These are phyloP conservation scores for Sphenopsis melanotis DNA, from an alignment of 2,797 vertebrate species.

Conservation along the genomic window DNA sequence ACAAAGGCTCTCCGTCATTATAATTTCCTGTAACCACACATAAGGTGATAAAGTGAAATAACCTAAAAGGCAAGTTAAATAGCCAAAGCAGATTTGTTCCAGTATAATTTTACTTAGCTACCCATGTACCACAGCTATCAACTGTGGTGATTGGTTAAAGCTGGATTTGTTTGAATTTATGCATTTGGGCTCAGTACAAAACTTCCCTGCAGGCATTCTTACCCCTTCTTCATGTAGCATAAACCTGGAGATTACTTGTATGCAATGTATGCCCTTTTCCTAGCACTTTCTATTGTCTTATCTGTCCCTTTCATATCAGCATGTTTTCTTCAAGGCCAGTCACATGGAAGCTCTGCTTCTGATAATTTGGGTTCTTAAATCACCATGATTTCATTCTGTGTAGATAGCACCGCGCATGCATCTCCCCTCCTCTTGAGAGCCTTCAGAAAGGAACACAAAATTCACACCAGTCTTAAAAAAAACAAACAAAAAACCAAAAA, in stretches of 20 bases:
- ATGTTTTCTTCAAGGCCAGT: neutral
- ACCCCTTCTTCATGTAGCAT: neutral
- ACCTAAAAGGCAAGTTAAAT: neutral
- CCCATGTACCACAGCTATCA: neutral
- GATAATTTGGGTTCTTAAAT: neutral
- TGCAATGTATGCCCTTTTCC: neutral
- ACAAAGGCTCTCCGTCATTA: neutral
- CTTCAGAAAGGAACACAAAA: neutral
- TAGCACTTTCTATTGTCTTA: neutral
- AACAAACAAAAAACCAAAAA: neutral
- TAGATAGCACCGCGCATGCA: fast-evolving
- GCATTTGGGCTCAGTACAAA: neutral
- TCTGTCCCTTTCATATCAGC: neutral
- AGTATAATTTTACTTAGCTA: neutral
- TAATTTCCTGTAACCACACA: neutral
- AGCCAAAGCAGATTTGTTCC: neutral
- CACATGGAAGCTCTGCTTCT: neutral
- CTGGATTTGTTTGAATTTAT: neutral
- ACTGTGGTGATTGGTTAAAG: neutral
- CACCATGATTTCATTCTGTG: neutral
- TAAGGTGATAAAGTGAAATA: neutral
- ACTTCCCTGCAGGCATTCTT: neutral
- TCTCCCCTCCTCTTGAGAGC: neutral
- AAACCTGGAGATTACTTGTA: neutral
- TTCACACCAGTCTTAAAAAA: neutral